A percentile compares a stretch with the other conserved stretches of the same genome.
phyloP scores from a whole-genome alignment of 2,888 invertebrate genomes.

The Chrysolina haemoptera region DNA sequence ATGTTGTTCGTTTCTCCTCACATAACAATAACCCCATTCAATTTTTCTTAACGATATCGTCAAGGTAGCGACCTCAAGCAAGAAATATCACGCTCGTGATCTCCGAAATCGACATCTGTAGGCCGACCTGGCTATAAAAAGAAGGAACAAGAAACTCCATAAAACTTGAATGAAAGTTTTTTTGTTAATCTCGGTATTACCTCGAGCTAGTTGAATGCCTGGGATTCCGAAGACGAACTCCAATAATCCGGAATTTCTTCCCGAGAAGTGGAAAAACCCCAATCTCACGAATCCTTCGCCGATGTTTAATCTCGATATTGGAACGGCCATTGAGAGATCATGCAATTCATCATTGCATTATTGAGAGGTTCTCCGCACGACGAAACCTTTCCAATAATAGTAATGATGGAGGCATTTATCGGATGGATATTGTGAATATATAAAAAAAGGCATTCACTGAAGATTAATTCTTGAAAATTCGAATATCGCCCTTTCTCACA shows the following conservation, averaged over 20 bases:
- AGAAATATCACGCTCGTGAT: slow-evolving; percentile 39
- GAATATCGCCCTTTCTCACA: too few species aligned
- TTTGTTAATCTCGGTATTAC: slow-evolving; percentile 50
- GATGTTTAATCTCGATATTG: slow-evolving; percentile 37
- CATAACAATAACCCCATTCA: slow-evolving; percentile 13
- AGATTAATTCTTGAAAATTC: too few species aligned
- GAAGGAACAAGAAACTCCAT: slow-evolving; percentile 43
- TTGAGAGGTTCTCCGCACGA: slow-evolving; percentile 25
- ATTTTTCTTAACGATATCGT: slow-evolving; percentile 21
- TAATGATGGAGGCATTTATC: too few species aligned
- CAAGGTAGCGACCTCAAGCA: slow-evolving; percentile 23
- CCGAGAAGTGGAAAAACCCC: slow-evolving; percentile 29
- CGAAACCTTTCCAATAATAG: too few species aligned
- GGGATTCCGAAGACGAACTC: slow-evolving; percentile 34
- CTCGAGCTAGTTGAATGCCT: slow-evolving; percentile 43
- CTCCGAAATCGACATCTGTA: slow-evolving; percentile 37
- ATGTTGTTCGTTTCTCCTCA: background rate
- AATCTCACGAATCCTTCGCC: slow-evolving; percentile 27
- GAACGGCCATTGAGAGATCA: slow-evolving; percentile 31
- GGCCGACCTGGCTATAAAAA: slow-evolving; percentile 34
- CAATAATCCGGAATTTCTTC: slow-evolving; percentile 37
- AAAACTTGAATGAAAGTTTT: slow-evolving; percentile 50
- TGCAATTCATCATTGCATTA: slow-evolving; percentile 37
- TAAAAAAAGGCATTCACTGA: too few species aligned
- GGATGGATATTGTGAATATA: too few species aligned